phyloP scores from a whole-genome alignment of 2,797 vertebrate genomes.

The Epinephelus malabaricus region DNA sequence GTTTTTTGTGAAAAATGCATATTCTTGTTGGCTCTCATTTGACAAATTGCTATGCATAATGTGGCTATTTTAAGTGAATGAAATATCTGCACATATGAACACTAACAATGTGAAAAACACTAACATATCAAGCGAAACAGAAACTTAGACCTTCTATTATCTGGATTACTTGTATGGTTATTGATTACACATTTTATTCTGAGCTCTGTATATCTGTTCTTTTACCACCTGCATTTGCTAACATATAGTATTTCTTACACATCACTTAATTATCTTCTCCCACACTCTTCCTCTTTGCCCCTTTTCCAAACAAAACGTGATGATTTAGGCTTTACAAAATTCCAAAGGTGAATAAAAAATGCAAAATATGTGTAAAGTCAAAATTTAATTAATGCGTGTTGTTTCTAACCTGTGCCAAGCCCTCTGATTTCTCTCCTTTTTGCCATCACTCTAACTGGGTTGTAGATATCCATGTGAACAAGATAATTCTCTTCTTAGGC shows the following conservation, averaged over 20 bases:
- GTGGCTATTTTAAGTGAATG: conserved; percentile 1
- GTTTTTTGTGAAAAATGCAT: conserved; percentile 20
- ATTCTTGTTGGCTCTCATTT: conserved; percentile 23
- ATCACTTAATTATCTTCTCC: neutral
- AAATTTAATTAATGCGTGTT: conserved; percentile 18
- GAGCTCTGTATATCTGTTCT: neutral
- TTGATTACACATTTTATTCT: neutral
- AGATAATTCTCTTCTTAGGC: conserved; percentile 47
- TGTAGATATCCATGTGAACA: conserved; percentile 50
- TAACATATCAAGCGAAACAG: neutral
- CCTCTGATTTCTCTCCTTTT: conserved; percentile 34
- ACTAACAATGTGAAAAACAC: neutral
- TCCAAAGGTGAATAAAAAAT: conserved; percentile 15
- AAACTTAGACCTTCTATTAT: neutral
- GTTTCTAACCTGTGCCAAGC: neutral
- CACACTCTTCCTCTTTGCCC: neutral
- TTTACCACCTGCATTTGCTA: neutral
- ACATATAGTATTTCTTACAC: neutral
- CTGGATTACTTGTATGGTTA: neutral
- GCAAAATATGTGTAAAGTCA: conserved; percentile 19
- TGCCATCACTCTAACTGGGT: conserved; percentile 43
- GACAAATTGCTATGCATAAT: conserved; percentile 14
- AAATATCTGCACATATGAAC: conserved; percentile 12
- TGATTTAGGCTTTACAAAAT: conserved; percentile 3
- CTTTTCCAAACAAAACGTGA: neutral